Evolutionary conservation across 2,797 vertebrate species (phyloP).

Genomic region (Parauchenoglanis punctatus): DNA sequence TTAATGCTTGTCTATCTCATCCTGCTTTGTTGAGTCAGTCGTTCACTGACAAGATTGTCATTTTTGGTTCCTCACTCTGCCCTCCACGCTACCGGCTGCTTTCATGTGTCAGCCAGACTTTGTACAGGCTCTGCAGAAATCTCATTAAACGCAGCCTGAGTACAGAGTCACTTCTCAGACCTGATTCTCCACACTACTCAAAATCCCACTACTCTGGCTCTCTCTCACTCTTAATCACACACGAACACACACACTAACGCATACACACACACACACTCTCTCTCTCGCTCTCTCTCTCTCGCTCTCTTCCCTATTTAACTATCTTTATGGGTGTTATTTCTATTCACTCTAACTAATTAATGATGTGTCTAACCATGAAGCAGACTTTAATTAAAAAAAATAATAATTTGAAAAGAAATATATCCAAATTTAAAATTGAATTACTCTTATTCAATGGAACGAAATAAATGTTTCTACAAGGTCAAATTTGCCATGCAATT

Average conservation of each 20-base stretch:
- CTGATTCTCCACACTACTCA: constrained; percentile 34
- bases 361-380: background rate
- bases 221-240: constrained; percentile 29
- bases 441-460: background rate
- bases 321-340: background rate
- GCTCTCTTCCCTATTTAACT: background rate
- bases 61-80: constrained; percentile 35
- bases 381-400: background rate
- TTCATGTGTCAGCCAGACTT: constrained; percentile 49
- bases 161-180: constrained; percentile 46
- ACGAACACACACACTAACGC: background rate
- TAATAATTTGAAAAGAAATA: background rate
- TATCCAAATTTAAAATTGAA: background rate
- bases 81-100: constrained; percentile 34
- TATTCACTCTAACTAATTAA: background rate
- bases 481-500: background rate
- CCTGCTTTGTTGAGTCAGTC: constrained; percentile 29
- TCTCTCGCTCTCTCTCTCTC: background rate
- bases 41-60: constrained; percentile 43
- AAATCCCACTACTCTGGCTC: constrained; percentile 27
- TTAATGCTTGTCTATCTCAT: constrained; percentile 36
- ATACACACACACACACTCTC: background rate
- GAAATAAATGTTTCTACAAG: background rate
- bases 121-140: constrained; percentile 48
- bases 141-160: constrained; percentile 46